Conservation (phyloP, 1,140 invertebrate genomes). For the Diploscapter pachys region DNA sequence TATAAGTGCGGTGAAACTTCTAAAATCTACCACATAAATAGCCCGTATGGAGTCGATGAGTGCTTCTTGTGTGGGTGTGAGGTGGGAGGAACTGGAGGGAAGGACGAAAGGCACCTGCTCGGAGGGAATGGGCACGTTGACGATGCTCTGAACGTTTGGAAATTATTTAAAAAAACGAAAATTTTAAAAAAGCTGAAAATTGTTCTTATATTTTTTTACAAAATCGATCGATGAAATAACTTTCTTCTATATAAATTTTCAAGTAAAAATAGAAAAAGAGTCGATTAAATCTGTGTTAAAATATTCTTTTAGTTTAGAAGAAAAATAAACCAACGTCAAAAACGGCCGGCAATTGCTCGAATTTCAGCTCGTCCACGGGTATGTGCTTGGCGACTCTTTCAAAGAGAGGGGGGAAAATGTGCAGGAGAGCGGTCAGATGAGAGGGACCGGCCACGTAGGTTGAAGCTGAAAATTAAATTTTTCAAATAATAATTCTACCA, state of each 20-base stretch:
- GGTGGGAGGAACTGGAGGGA: slow-evolving; percentile 40
- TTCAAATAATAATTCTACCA: not conserved
- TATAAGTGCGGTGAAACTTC: no score
- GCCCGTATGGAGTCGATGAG: slow-evolving; percentile 44
- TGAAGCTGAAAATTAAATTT: not conserved
- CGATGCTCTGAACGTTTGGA: slow-evolving; percentile 43
- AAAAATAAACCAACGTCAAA: slow-evolving; percentile 5
- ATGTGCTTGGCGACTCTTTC: slow-evolving; percentile 42
- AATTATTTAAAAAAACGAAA: not conserved
- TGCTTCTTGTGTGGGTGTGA: slow-evolving; percentile 53
- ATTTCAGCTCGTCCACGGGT: slow-evolving; percentile 40
- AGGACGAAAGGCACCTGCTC: slow-evolving; percentile 51
- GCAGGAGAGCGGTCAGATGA: slow-evolving; percentile 53
- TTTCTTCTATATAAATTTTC: slow-evolving; percentile 4
- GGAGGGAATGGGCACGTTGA: slow-evolving; percentile 42
- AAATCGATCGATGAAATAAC: slow-evolving; percentile 28
- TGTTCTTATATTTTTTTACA: slow-evolving; percentile 22
- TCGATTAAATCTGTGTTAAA: slow-evolving; percentile 1
- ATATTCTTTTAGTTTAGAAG: not conserved
- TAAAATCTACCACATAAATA: slow-evolving; percentile 42
- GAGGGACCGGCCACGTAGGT: slow-evolving; percentile 47
- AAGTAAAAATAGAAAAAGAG: not conserved
- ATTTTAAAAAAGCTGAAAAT: no score
- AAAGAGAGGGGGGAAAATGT: slow-evolving; percentile 51
- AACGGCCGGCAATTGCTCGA: slow-evolving; percentile 20